Percentiles rank a stretch among this genome's conserved stretches.
Evolutionary conservation across 2,113 vertebrate genomes (phyloP).

Genomic region (Nycticorax nycticorax): DNA sequence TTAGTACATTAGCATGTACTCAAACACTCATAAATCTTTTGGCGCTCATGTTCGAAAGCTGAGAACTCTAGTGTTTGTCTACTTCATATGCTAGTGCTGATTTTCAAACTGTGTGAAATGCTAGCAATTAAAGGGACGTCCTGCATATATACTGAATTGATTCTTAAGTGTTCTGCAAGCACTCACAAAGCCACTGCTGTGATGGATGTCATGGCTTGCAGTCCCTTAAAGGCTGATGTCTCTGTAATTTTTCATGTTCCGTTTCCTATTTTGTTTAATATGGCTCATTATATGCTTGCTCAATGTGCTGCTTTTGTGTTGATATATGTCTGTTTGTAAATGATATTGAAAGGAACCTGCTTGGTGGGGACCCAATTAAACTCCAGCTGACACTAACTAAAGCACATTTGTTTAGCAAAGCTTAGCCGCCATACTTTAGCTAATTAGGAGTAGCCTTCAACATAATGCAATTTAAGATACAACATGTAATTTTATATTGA

Average conservation of each 20-base stretch:
- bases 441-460: neutral
- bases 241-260: conserved; percentile 14
- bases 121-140: neutral
- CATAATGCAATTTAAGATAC: neutral
- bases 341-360: conserved; percentile 2
- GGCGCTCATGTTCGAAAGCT: neutral
- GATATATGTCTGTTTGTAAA: neutral
- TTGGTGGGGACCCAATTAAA: neutral
- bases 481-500: neutral
- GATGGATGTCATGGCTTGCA: neutral
- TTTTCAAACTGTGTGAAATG: neutral
- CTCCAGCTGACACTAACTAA: neutral
- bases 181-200: neutral
- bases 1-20: neutral
- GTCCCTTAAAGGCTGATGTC: neutral
- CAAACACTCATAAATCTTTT: neutral
- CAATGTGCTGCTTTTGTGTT: neutral
- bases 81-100: neutral
- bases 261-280: conserved; percentile 24
- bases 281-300: conserved; percentile 9
- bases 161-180: neutral
- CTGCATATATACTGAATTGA: neutral
- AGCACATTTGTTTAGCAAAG: neutral
- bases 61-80: neutral
- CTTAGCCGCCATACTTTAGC: neutral